phyloP scores from a whole-genome alignment of 37 sponge, comb jelly and placozoan species.

The Halichondria panicea region DNA sequence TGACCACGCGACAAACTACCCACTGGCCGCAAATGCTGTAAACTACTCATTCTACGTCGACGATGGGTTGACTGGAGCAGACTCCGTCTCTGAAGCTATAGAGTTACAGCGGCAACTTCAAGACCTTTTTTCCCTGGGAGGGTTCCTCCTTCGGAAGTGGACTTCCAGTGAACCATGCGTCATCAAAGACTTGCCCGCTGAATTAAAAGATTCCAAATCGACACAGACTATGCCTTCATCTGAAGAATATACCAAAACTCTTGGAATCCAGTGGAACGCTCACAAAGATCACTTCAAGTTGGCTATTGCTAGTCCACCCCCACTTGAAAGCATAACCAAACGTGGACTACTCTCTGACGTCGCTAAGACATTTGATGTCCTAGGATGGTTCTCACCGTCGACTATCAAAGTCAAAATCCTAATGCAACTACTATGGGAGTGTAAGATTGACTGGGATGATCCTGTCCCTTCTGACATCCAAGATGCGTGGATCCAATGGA shows the following conservation, averaged over 20 bases:
- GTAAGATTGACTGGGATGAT: constrained; percentile 26
- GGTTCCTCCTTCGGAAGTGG: constrained; percentile 9
- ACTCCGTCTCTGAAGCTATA: constrained; percentile 5
- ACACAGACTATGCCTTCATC: background rate
- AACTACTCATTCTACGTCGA: constrained; percentile 3
- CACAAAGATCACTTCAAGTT: constrained; percentile 21
- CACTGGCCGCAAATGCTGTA: background rate
- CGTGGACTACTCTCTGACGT: constrained; percentile 19
- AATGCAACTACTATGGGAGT: constrained; percentile 25
- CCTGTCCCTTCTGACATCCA: background rate
- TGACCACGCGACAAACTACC: background rate
- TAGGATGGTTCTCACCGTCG: constrained; percentile 30
- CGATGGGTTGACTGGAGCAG: constrained; percentile 15
- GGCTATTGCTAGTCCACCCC: background rate
- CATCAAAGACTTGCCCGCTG: background rate
- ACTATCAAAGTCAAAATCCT: constrained; percentile 28
- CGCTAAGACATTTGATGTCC: constrained; percentile 23
- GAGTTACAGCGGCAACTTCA: background rate
- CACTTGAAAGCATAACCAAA: constrained; percentile 16
- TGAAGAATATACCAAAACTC: constrained; percentile 28
- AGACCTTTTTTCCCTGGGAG: constrained; percentile 1
- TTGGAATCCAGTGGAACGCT: constrained; percentile 38
- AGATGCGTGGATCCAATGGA: constrained; percentile 5
- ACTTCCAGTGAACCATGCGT: background rate
- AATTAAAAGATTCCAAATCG: background rate